Base-by-base conservation (phyloP, 2,888 invertebrate species). In the Rhogogaster chlorosoma region DNA sequence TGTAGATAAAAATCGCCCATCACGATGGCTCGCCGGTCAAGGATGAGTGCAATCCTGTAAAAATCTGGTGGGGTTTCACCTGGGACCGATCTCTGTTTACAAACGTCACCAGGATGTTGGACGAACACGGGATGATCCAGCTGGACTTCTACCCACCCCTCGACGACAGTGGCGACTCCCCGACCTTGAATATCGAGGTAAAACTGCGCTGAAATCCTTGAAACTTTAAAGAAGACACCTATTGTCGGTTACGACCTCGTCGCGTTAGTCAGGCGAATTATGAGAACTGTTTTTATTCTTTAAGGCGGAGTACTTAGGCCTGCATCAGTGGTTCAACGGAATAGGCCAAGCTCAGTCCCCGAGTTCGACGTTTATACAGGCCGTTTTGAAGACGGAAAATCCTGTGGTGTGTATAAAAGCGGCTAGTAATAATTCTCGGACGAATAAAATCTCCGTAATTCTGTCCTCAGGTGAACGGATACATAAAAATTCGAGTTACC, bases 241-340 rank as follows among this genome's bases (percentile, higher is more conserved):
- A n/a, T n/a, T n/a, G n/a, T n/a, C n/a, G n/a, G n/a, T n/a, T n/a
- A n/a, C n/a, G n/a, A n/a, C n/a, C n/a, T n/a, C n/a, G n/a, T n/a
- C n/a, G n/a, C n/a, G n/a, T n/a, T n/a, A n/a, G n/a, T n/a, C n/a
- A n/a, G n/a, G n/a, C n/a, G n/a, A n/a, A n/a, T n/a, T 53, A 6
- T n/a, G 6, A n/a, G n/a, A 53, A 53, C 53, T 7, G 12, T 61
- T 45, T 78, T 15, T 22, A 10, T 45, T 26, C 26, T 45, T 85
- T 42, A 91, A 97, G 97, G 96, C 97, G 2, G 96, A 96, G 90
- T 98, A 98, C 92, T 95, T 96, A 91, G 97, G 97, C 89, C 95
- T 98, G 53, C 96, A 96, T 85, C 97, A 97, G 91, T 95, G 96
- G 92, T 95, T 97, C 84, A 96, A 97, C 1, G 96, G 96, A 83